Evolutionary conservation across 2,797 vertebrate species (phyloP).

Genomic region (Peromyscus nudipes): DNA sequence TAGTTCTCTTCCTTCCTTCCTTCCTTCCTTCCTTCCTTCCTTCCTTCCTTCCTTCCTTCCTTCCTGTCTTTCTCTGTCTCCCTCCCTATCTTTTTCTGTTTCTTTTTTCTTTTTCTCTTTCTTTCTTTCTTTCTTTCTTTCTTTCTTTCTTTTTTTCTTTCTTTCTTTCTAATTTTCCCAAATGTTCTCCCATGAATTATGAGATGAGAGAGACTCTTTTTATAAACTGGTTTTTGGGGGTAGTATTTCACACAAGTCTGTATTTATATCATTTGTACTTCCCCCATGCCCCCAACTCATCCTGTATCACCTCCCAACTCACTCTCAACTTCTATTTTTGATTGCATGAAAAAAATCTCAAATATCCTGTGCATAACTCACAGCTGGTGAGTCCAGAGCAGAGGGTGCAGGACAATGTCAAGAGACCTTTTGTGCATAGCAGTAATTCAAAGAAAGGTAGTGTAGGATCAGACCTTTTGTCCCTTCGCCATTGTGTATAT

Average conservation of each 20-base stretch:
- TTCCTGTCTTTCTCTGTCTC: background rate
- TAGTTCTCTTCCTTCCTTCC: background rate
- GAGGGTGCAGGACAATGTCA: background rate
- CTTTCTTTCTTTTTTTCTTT: background rate
- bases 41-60: background rate
- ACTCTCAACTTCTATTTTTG: background rate
- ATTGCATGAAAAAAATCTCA: conserved; percentile 19
- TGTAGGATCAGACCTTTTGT: background rate
- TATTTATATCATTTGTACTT: too few species aligned
- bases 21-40: background rate
- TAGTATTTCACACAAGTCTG: background rate
- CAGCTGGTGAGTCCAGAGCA: background rate
- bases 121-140: background rate
- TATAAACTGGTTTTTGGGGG: background rate
- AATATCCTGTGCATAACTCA: background rate
- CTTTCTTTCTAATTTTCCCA: background rate
- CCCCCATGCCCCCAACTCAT: background rate
- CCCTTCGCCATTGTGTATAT: background rate
- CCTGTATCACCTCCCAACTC: background rate
- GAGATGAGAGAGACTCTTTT: background rate
- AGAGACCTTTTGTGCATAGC: background rate
- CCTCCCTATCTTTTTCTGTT: too few species aligned
- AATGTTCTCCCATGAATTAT: background rate
- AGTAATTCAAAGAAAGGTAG: background rate
- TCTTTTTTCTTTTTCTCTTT: background rate